phyloP scores from a whole-genome alignment of 2,888 invertebrate genomes.

The Chloroclystis v-ata region DNA sequence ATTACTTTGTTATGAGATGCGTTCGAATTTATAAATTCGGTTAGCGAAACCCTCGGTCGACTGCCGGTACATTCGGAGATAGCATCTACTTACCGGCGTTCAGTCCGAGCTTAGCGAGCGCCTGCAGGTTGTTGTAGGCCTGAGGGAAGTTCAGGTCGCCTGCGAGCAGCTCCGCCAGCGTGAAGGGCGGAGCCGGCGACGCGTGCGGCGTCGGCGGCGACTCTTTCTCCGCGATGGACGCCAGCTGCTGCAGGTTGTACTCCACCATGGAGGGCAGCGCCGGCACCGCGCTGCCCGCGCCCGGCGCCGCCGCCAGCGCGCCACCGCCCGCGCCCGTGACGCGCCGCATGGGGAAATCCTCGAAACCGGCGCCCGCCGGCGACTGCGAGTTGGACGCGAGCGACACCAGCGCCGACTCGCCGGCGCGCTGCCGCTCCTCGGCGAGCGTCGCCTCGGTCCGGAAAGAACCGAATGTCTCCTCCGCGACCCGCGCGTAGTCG shows the following conservation, averaged over 20 bases:
- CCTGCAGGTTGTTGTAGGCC: slow-evolving; percentile 92
- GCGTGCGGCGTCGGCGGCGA: slow-evolving; percentile 71
- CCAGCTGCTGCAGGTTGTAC: slow-evolving; percentile 90
- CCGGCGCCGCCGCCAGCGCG: slow-evolving; percentile 15
- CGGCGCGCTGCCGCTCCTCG: slow-evolving; percentile 74
- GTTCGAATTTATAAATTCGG: too few species aligned
- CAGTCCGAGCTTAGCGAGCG: slow-evolving; percentile 90
- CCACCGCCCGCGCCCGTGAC: slow-evolving; percentile 41
- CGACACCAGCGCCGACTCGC: slow-evolving; percentile 66
- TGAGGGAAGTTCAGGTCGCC: slow-evolving; percentile 84
- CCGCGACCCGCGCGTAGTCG: slow-evolving; percentile 85
- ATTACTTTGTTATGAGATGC: too few species aligned
- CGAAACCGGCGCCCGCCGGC: slow-evolving; percentile 82
- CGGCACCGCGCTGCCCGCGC: slow-evolving; percentile 52
- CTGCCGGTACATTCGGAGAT: too few species aligned
- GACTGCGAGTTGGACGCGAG: slow-evolving; percentile 66
- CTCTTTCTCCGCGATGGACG: slow-evolving; percentile 86
- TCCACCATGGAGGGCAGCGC: slow-evolving; percentile 85
- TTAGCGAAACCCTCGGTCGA: too few species aligned
- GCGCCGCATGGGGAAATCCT: slow-evolving; percentile 80
- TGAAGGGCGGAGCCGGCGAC: slow-evolving; percentile 82
- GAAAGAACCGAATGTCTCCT: slow-evolving; percentile 86
- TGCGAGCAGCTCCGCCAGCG: slow-evolving; percentile 86
- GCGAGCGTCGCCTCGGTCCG: slow-evolving; percentile 81
- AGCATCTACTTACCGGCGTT: slow-evolving; percentile 78